Conservation (phyloP, 2,113 vertebrate genomes). For the Malaclemys terrapin region DNA sequence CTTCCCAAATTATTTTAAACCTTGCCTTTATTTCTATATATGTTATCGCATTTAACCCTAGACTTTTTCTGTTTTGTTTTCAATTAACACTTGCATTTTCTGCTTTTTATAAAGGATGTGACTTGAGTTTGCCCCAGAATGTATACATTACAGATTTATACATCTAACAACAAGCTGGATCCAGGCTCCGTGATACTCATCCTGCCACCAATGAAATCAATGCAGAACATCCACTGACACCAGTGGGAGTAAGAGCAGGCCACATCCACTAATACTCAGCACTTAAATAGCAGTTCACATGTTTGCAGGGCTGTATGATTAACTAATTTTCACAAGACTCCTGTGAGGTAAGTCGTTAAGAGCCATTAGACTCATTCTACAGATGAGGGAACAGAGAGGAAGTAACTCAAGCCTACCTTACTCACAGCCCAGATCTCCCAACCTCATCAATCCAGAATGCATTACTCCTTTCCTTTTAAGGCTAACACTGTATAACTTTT, state of each 20-base stretch:
- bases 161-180: background rate
- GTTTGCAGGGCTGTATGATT: background rate
- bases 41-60: background rate
- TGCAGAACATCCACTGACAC: background rate
- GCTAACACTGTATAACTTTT: background rate
- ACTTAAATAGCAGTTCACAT: fast-evolving
- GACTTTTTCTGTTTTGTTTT: background rate
- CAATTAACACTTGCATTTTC: background rate
- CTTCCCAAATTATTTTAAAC: background rate
- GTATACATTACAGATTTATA: background rate
- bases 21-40: background rate
- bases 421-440: background rate
- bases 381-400: background rate
- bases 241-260: background rate
- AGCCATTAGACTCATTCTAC: background rate
- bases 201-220: background rate
- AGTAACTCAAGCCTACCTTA: background rate
- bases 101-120: background rate
- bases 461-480: background rate
- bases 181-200: background rate
- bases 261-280: background rate
- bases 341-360: background rate
- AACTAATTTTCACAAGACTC: background rate
- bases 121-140: background rate
- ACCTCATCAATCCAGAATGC: background rate